Conservation (phyloP, 2,888 invertebrate species). For the Orthosia incerta region DNA sequence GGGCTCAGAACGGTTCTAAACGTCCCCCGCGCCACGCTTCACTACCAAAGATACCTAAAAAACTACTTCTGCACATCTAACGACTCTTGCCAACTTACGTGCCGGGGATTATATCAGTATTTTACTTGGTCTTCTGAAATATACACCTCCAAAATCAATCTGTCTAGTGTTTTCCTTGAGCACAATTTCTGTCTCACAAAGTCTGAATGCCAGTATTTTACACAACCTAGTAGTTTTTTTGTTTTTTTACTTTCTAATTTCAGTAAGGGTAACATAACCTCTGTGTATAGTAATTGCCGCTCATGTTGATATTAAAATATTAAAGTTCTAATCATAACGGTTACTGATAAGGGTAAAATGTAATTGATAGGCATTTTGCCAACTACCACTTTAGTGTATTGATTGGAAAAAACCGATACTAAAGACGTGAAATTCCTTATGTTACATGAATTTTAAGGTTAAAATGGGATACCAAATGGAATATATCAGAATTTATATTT, state of each 20-base stretch:
- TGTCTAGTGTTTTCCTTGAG: no score
- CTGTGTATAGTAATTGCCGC: neutral
- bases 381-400: constrained; percentile 11
- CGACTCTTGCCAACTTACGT: no score
- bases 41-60: no score
- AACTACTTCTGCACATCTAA: no score
- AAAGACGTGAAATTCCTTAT: neutral
- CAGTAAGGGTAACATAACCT: neutral
- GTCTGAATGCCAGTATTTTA: no score
- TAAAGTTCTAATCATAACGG: constrained; percentile 23
- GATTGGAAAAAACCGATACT: neutral
- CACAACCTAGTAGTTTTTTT: neutral
- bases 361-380: constrained; percentile 45
- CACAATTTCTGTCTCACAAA: no score
- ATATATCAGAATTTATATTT: neutral
- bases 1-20: no score
- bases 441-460: constrained; percentile 27
- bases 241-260: neutral
- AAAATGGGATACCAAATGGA: constrained; percentile 6
- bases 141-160: no score
- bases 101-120: no score
- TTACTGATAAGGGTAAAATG: constrained; percentile 37
- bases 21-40: no score
- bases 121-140: no score
- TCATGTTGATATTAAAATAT: constrained; percentile 13